Evolutionary conservation across 2,113 vertebrate genomes (phyloP).

Genomic region (Hiodon alosoides): DNA sequence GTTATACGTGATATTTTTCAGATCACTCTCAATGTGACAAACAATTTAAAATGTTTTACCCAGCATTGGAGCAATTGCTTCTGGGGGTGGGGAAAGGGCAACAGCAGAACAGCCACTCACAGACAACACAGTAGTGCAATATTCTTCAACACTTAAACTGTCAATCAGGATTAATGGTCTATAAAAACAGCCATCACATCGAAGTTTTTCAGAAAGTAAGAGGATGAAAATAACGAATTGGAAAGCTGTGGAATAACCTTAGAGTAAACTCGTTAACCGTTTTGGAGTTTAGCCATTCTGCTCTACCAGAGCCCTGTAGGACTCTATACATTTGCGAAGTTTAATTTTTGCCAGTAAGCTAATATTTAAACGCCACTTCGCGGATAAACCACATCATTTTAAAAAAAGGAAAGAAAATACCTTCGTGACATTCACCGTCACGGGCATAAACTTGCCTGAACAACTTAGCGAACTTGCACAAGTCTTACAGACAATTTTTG

Average conservation of each 20-base stretch:
- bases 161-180: slow-evolving; percentile 76
- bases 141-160: slow-evolving; percentile 68
- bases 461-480: slow-evolving; percentile 15
- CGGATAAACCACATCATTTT: neutral
- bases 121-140: slow-evolving; percentile 56
- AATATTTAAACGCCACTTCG: neutral
- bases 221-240: slow-evolving; percentile 7
- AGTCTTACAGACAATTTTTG: neutral
- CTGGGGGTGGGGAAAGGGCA: slow-evolving; percentile 53
- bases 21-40: neutral
- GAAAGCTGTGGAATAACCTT: slow-evolving; percentile 31
- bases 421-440: neutral
- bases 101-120: slow-evolving; percentile 55
- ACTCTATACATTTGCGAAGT: neutral
- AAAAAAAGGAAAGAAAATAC: neutral
- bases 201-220: slow-evolving; percentile 38
- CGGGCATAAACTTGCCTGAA: slow-evolving; percentile 10
- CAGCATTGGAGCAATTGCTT: slow-evolving; percentile 13
- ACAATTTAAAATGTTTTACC: neutral
- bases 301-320: neutral
- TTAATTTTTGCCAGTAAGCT: neutral
- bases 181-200: slow-evolving; percentile 61
- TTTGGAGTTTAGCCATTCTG: slow-evolving; percentile 13
- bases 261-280: neutral
- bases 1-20: neutral